Evolutionary conservation across 1,140 invertebrate species (phyloP).

Genomic region (Sarcophaga peregrina): DNA sequence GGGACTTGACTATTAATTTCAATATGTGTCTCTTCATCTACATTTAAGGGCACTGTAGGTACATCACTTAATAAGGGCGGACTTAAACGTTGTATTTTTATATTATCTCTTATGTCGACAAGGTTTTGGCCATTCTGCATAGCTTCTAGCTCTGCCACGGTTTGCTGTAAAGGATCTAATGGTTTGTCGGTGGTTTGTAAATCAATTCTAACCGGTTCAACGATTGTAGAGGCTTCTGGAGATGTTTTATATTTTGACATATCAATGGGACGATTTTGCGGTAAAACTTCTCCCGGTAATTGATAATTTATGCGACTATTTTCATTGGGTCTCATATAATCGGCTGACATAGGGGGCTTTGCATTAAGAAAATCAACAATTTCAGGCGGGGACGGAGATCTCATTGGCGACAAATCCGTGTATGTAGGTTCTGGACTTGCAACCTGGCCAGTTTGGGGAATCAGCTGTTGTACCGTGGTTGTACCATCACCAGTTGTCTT

Average conservation of each 20-base stretch:
- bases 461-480: neutral
- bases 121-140: conserved; percentile 56
- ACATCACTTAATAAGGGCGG: conserved; percentile 56
- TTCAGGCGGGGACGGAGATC: neutral
- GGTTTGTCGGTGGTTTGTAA: neutral
- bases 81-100: conserved; percentile 53
- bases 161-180: conserved; percentile 54
- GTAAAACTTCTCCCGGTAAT: conserved; percentile 48
- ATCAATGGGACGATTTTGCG: conserved; percentile 63
- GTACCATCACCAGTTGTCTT: conserved; percentile 40
- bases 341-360: conserved; percentile 47
- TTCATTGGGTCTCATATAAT: conserved; percentile 62
- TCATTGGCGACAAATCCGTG: conserved; percentile 32
- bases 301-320: conserved; percentile 44
- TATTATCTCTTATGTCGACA: conserved; percentile 58
- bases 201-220: neutral
- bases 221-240: conserved; percentile 42
- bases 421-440: neutral
- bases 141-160: conserved; percentile 56
- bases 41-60: conserved; percentile 46
- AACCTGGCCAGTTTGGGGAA: neutral
- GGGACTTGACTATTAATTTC: conserved; percentile 54
- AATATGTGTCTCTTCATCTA: conserved; percentile 57
- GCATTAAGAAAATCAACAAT: neutral
- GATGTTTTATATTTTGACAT: conserved; percentile 52